Evolutionary conservation across 2,797 vertebrate genomes (phyloP).

Genomic region (Aeoliscus strigatus): DNA sequence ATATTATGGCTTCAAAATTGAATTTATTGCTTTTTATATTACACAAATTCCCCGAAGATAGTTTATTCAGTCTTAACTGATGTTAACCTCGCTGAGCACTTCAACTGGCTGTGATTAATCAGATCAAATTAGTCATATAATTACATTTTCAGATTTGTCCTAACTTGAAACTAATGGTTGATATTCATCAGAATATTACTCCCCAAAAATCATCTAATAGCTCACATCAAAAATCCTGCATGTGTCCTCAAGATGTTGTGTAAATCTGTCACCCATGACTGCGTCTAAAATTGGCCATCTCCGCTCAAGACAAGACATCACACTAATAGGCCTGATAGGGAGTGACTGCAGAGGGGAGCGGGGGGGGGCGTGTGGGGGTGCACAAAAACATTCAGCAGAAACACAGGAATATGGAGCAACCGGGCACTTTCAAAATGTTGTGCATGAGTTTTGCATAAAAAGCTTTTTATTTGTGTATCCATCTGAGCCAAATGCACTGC

Average conservation of each 20-base stretch:
- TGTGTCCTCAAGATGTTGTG: slow-evolving; percentile 36
- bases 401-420: slow-evolving; percentile 34
- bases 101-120: slow-evolving; percentile 31
- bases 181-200: too few relatives aligned
- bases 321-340: slow-evolving; percentile 33
- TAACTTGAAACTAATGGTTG: slow-evolving; percentile 24
- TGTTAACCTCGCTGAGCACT: slow-evolving; percentile 19
- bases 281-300: slow-evolving; percentile 57
- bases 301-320: slow-evolving; percentile 40
- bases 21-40: slow-evolving; percentile 27
- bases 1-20: slow-evolving; percentile 26
- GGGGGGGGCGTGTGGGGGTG: too few relatives aligned
- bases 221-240: slow-evolving; percentile 39
- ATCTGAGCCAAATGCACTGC: slow-evolving; percentile 53
- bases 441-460: slow-evolving; percentile 46
- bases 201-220: slow-evolving; percentile 30
- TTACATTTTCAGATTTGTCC: slow-evolving; percentile 34
- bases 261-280: slow-evolving; percentile 56
- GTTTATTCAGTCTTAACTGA: slow-evolving; percentile 22
- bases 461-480: slow-evolving; percentile 54
- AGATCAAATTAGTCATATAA: slow-evolving; percentile 40
- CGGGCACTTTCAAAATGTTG: slow-evolving; percentile 35
- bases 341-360: slow-evolving; percentile 20
- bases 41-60: slow-evolving; percentile 24
- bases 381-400: too few relatives aligned